phyloP scores from a whole-genome alignment of 1,140 invertebrate species.

The Yoshiicerus persimilis region DNA sequence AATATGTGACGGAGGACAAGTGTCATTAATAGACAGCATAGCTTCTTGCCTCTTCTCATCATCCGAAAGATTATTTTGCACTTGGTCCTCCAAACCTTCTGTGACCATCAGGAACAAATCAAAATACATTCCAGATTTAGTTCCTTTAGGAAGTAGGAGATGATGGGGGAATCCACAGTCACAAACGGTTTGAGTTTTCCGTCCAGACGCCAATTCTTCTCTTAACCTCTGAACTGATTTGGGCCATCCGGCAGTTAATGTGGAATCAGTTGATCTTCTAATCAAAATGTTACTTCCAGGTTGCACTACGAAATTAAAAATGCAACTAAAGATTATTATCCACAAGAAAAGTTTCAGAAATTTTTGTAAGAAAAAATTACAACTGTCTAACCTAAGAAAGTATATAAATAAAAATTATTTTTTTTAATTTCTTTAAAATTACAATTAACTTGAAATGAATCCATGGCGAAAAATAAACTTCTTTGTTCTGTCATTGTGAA shows the following conservation, averaged over 20 bases:
- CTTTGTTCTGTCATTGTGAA: constrained; percentile 25
- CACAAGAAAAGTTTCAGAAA: too few relatives aligned
- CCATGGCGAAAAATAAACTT: constrained; percentile 32
- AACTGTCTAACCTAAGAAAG: too few relatives aligned
- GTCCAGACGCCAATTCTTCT: neutral
- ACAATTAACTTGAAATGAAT: constrained; percentile 24
- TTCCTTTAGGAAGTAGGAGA: constrained; percentile 51
- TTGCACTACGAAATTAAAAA: neutral
- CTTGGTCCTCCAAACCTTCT: constrained; percentile 29
- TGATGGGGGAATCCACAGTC: constrained; percentile 52
- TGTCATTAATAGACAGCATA: neutral
- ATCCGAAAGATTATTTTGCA: neutral
- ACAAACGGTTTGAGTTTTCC: neutral
- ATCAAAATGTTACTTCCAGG: neutral
- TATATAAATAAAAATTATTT: neutral
- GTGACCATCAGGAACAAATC: constrained; percentile 51
- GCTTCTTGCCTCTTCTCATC: neutral
- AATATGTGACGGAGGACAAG: neutral
- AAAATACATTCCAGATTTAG: constrained; percentile 48
- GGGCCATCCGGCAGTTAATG: neutral
- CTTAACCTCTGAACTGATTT: neutral
- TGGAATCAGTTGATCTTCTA: neutral
- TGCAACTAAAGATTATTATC: neutral
- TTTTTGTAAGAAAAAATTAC: too few relatives aligned
- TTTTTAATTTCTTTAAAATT: neutral